Base-by-base conservation (phyloP, 2,113 vertebrate species). In the Anser brachyrhynchus region DNA sequence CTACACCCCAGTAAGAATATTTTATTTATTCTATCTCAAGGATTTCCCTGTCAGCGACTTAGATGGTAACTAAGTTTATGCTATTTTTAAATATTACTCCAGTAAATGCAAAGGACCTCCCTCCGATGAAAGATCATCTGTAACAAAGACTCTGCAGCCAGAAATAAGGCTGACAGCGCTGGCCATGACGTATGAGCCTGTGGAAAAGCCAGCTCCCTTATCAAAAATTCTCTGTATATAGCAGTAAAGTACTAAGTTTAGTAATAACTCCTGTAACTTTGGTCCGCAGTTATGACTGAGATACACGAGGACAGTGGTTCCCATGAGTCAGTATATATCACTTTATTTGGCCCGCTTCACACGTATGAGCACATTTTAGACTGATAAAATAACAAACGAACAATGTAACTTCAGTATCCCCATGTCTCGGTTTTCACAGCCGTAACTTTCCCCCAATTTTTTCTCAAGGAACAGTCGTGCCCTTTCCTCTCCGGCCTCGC, bases 401-500 rank as follows among this genome's bases (percentile, higher is more conserved):
- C 11, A 2, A 9, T 5, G 31, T 3, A 6, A 67, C 64, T 33
- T 1, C 25, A 55, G 10, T 3, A 33, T 44, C 75, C 52, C 58
- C 61, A 0, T 0, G 18, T 39, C 83, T 92, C 66, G 1, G 29
- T 22, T 61, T 80, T 59, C 65, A 14, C 44, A 28, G 73, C 4
- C 20, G 22, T 44, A 76, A 66, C 90, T 94, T 96, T 65, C 39
- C 65, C 87, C 67, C 14, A 9, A 26, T 7, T 78, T 76, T 76
- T 73, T 20, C 67, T 80, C 57, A 33, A 65, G 90, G 66, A 78
- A n/a, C 58, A 35, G 0, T 4, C 5, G 18, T 79, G 84, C 88
- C 80, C 92, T 96, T 89, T 66, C 75, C 71, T 72, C 46, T 7
- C 73, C 3, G 64, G 69, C 92, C 62, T 13, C 29, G 73, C 80